phyloP scores from a whole-genome alignment of 2,888 invertebrate species.

The Synanthedon vespiformis region DNA sequence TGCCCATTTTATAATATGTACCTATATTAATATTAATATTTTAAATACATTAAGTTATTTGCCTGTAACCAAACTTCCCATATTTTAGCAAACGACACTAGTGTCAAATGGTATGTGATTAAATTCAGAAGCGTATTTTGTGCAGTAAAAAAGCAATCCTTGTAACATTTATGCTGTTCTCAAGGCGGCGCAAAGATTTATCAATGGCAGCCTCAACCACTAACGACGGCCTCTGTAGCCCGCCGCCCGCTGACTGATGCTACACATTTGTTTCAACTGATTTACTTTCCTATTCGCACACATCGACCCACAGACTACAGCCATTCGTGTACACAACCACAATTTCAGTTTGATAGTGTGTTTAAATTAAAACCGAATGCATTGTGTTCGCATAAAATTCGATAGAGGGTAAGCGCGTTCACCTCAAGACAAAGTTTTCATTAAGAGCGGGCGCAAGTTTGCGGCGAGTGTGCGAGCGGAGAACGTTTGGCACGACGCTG shows the following conservation, averaged over 20 bases:
- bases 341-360: background rate
- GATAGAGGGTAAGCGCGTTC: slow-evolving; percentile 19
- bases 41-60: no score
- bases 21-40: no score
- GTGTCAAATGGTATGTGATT: no score
- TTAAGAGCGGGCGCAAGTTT: slow-evolving; percentile 57
- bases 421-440: slow-evolving; percentile 60
- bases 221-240: slow-evolving; percentile 46
- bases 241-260: slow-evolving; percentile 51
- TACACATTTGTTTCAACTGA: slow-evolving; percentile 65
- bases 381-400: slow-evolving; percentile 32
- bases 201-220: slow-evolving; percentile 52
- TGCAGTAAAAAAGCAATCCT: no score
- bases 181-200: slow-evolving; percentile 61
- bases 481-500: slow-evolving; percentile 62
- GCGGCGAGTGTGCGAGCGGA: slow-evolving; percentile 51
- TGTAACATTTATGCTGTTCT: slow-evolving; percentile 18
- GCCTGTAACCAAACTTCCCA: no score
- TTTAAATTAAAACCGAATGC: slow-evolving; percentile 1
- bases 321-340: slow-evolving; percentile 19
- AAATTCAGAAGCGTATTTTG: no score
- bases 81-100: no score
- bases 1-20: no score
- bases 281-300: slow-evolving; percentile 50
- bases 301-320: slow-evolving; percentile 28